These are phyloP conservation scores for Anthopleura sola DNA, from an alignment of 64 coral and sea anemone genomes.

Conservation along the genomic window DNA sequence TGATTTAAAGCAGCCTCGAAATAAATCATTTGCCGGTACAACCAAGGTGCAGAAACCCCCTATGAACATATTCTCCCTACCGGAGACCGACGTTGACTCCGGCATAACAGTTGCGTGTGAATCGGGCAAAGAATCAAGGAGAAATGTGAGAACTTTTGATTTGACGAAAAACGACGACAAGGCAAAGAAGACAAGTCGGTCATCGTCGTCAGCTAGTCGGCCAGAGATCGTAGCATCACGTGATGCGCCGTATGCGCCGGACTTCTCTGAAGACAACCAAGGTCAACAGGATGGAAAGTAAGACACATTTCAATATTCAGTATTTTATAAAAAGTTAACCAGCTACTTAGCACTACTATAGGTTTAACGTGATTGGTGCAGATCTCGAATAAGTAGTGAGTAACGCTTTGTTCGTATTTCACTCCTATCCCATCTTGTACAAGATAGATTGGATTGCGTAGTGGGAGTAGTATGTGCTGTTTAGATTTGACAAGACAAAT, in stretches of 20 bases:
- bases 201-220: neutral
- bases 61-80: constrained; percentile 48
- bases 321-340: neutral
- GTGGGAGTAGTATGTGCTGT: too few relatives aligned
- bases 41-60: constrained; percentile 34
- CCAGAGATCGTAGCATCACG: constrained; percentile 25
- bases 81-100: constrained; percentile 84
- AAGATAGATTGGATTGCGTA: too few relatives aligned
- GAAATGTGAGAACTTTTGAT: constrained; percentile 69
- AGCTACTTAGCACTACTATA: too few relatives aligned
- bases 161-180: constrained; percentile 20
- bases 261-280: constrained; percentile 37
- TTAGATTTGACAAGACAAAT: too few relatives aligned
- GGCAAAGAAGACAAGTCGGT: constrained; percentile 5
- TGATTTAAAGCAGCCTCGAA: constrained; percentile 49
- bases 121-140: constrained; percentile 44
- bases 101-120: constrained; percentile 59
- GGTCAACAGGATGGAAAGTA: neutral
- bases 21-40: constrained; percentile 75
- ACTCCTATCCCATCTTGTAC: too few relatives aligned
- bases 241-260: constrained; percentile 51
- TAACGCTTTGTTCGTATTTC: neutral
- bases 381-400: neutral
- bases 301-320: neutral
- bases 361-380: neutral